Conservation (phyloP, 2,113 vertebrate genomes). For the Chaetops frenatus region DNA sequence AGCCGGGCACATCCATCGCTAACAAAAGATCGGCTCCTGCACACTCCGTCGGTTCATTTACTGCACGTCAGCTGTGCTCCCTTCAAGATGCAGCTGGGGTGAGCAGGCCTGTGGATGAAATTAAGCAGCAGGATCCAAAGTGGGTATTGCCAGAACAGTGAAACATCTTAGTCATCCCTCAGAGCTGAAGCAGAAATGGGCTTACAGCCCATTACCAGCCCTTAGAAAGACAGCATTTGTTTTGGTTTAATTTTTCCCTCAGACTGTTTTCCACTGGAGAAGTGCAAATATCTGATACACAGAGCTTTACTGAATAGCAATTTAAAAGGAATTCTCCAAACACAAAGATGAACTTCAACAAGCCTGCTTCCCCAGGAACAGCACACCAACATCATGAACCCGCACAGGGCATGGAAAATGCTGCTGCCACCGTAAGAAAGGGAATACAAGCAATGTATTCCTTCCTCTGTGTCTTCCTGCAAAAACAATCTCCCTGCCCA, state of each 20-base stretch:
- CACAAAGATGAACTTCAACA: not conserved
- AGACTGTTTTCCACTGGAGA: not conserved
- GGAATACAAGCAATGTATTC: not conserved
- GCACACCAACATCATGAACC: not conserved
- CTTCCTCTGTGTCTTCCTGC: not conserved
- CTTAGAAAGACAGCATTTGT: not conserved
- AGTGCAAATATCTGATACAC: not conserved
- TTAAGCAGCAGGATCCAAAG: not conserved
- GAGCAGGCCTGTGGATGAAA: not conserved
- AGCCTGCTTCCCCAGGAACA: not conserved
- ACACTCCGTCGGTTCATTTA: rapidly evolving
- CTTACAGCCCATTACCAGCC: not conserved
- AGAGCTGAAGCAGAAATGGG: not conserved
- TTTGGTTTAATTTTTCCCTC: not conserved
- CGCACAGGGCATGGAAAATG: not conserved
- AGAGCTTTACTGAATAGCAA: not conserved
- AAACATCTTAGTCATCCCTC: not conserved
- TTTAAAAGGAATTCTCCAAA: not conserved
- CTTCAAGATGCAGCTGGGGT: not conserved
- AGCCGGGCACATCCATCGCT: not conserved
- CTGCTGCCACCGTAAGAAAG: not conserved
- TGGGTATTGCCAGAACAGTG: not conserved
- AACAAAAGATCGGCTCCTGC: not conserved
- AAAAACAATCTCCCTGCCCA: not conserved
- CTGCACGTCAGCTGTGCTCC: not conserved